Evolutionary conservation across 35 echinoderm and acorn worm species (phyloP), one percentile per base, ranked within the genome.

Genomic region (Holothuria glaberrima): DNA sequence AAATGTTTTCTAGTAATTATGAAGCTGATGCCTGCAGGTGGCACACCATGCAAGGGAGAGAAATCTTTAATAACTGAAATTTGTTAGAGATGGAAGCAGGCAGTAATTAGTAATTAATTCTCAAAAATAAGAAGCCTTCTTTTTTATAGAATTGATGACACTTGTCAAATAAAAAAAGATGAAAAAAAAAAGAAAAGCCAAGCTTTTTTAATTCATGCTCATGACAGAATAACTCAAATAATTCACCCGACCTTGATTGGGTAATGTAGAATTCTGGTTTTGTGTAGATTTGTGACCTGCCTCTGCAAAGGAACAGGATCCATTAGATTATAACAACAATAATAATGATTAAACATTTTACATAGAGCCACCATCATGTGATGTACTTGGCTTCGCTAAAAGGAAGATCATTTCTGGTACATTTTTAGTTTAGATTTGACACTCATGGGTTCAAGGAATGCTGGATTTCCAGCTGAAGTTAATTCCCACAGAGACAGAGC

Each of bases 211-310:
- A 54, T 27, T n/a, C 74, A 78, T 78, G 74, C 74, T 48, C 44
- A 78, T 78, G 74, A 41, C 44, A 78, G 74, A 78, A 78, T 44
- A 48, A 19, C 10, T 48, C 44, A 78, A 21, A 69, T 78, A 38
- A 75, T 31, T 38, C 74, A 78, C 38, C 74, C 44, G 74, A 78
- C 74, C 74, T 78, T 78, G 74, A 4, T 41, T 78, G 29, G 74
- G 35, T 78, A 78, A 78, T 78, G 74, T 52, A 78, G 74, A 78
- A 50, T 78, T 78, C 74, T 78, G 74, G 35, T 78, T 78, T 78
- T 78, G 74, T 78, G 35, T 45, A 25, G 74, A 78, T 78, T 78
- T 78, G 29, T 78, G 74, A 78, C 74, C 50, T 24, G 74, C 44
- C 27, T 78, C 74, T 78, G 74, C 20, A 78, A 75, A 78, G 19